A percentile compares a stretch with the other conserved stretches of the same genome.
These are phyloP conservation scores for Melanchra persicariae DNA, from an alignment of 2,888 invertebrate genomes.

Conservation along the genomic window DNA sequence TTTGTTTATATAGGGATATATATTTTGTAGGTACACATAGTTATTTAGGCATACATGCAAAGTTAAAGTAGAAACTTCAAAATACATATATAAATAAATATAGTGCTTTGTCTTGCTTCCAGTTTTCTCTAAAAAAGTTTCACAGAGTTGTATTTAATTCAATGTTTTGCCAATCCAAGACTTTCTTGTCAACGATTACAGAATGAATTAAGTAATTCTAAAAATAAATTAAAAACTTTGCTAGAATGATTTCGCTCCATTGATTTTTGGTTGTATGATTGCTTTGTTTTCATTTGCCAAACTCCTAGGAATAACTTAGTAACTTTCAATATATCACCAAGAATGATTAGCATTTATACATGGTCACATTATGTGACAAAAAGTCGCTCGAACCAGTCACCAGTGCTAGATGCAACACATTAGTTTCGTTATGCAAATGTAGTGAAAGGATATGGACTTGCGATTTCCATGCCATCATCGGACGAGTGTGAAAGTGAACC, in stretches of 20 bases:
- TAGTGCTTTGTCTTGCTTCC: not conserved
- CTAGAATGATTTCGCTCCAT: constrained; percentile 34
- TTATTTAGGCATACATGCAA: not conserved
- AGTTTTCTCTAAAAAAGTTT: constrained; percentile 31
- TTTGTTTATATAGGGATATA: not conserved
- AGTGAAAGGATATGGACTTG: constrained; percentile 75
- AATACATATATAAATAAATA: not conserved
- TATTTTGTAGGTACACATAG: not conserved
- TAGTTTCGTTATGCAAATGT: constrained; percentile 74
- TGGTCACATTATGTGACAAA: constrained; percentile 52
- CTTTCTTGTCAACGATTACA: constrained; percentile 26
- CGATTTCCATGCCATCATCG: constrained; percentile 60
- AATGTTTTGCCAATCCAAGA: constrained; percentile 10
- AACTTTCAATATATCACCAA: constrained; percentile 28
- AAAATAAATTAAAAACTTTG: constrained; percentile 24
- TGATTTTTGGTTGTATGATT: constrained; percentile 32
- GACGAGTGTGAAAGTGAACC: constrained; percentile 66
- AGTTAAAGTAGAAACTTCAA: not conserved
- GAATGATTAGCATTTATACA: constrained; percentile 32
- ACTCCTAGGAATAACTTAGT: constrained; percentile 3
- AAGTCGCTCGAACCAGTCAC: constrained; percentile 53
- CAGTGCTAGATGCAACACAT: constrained; percentile 57
- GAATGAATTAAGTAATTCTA: constrained; percentile 26
- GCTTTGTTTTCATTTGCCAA: constrained; percentile 30
- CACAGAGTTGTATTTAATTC: not conserved